phyloP scores from a whole-genome alignment of 2,888 invertebrate species.

The Erebia ligea region DNA sequence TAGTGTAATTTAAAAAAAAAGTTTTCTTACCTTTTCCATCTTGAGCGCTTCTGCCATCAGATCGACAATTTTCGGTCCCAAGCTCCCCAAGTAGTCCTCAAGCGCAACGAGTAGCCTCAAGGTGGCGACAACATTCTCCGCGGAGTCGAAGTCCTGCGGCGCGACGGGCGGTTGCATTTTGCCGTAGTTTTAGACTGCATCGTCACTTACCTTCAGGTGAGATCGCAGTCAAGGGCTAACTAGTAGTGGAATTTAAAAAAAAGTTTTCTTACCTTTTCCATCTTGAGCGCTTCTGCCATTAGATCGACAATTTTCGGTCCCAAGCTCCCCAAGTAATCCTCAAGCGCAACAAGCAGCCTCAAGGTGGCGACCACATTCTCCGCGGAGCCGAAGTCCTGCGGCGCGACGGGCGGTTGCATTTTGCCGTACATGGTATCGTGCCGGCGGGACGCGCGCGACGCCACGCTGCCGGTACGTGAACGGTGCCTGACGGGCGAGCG shows the following conservation, averaged over 20 bases:
- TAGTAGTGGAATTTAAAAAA: no score
- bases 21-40: constrained; percentile 85
- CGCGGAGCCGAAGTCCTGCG: constrained; percentile 64
- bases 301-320: constrained; percentile 91
- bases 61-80: constrained; percentile 91
- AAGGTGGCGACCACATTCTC: constrained; percentile 87
- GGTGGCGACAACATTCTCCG: constrained; percentile 86
- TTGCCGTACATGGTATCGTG: constrained; percentile 38
- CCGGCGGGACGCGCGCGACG: constrained; percentile 47
- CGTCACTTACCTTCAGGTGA: no score
- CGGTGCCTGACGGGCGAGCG: constrained; percentile 43
- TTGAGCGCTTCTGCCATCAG: constrained; percentile 90
- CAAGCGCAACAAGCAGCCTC: constrained; percentile 90
- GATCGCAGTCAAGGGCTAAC: no score
- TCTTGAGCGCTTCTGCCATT: constrained; percentile 89
- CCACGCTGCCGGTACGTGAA: constrained; percentile 45
- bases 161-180: constrained; percentile 14
- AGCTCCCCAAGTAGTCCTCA: constrained; percentile 92
- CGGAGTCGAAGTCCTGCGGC: constrained; percentile 61
- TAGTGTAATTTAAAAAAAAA: no score
- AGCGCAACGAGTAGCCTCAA: constrained; percentile 90
- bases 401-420: constrained; percentile 14
- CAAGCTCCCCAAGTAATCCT: constrained; percentile 92
- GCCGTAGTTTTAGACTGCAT: no score
- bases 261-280: constrained; percentile 84